A percentile compares a stretch with the other conserved stretches of the same genome.
Conservation (phyloP, 2,113 vertebrate species). For the Sialia sialis region DNA sequence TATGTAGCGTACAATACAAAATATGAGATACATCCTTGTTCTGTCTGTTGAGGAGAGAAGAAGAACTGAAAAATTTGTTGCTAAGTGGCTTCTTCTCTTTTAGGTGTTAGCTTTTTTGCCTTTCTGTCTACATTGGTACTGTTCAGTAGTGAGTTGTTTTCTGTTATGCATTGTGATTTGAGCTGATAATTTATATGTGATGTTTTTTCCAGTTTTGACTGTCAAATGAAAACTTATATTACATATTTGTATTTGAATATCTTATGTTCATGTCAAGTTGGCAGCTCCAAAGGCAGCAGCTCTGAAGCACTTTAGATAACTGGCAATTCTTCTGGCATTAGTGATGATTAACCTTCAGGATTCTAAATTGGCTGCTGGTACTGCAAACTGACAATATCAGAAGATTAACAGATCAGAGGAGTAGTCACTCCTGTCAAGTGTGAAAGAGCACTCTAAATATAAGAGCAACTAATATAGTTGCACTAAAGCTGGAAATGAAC, state of each 20-base stretch:
- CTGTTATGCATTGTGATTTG: background rate
- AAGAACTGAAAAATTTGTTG: background rate
- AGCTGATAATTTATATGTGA: background rate
- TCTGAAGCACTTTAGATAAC: background rate
- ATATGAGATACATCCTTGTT: background rate
- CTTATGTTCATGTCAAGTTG: background rate
- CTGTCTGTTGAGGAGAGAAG: background rate
- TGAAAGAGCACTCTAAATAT: background rate
- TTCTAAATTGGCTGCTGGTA: background rate
- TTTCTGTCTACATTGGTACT: background rate
- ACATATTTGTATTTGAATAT: background rate
- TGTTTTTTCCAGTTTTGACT: background rate
- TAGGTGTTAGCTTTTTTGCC: background rate
- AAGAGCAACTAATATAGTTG: background rate
- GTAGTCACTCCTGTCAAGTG: background rate
- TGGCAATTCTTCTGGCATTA: background rate
- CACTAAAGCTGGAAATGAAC: background rate
- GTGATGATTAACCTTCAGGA: background rate
- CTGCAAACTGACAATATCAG: background rate
- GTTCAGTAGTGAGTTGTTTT: background rate
- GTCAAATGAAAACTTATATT: background rate
- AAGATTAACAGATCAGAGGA: background rate
- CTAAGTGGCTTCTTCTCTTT: background rate
- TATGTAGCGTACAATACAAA: background rate
- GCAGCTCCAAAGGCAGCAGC: background rate